Evolutionary conservation across 2,113 vertebrate genomes (phyloP), one percentile per base, ranked within the genome.

Genomic region (Podilymbus podiceps): DNA sequence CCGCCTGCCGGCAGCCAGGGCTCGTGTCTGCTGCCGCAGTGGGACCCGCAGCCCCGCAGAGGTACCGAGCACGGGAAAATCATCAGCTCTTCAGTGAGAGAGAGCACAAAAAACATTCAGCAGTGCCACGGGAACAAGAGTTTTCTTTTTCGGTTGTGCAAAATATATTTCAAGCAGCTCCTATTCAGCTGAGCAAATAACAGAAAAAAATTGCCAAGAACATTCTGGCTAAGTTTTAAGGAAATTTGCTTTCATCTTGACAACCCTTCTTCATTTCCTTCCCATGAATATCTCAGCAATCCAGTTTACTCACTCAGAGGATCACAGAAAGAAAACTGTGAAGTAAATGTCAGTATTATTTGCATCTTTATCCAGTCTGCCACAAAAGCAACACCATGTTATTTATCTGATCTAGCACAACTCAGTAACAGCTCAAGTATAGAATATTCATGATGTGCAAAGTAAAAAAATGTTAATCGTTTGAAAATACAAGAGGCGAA

Each of bases 311-410:
- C 94, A 96, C 94, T 95, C 90, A 69, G 88, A 96, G 82, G 92
- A 94, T 96, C 94, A 94, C 96, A 95, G 94, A 92, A 90, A 96
- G 94, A 95, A 95, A 97, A 97, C 95, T 95, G 92, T 95, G 96
- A 97, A 96, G 90, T 94, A 93, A 97, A 95, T 96, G 94, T 97
- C 96, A 96, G 90, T 96, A 93, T 96, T 97, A 96, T 96, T 96
- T 96, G 95, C 95, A 93, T 96, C 95, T 95, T 96, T 94, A 93
- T 97, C 96, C 95, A 97, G 91, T 90, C 95, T 94, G 94, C 92
- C 96, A 96, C 95, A 96, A 94, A 95, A 96, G 94, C 94, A 96
- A 92, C 95, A 96, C 93, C 94, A 92, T 88, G 95, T 95, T 96
- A 94, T 92, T 93, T 96, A 96, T 94, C 95, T 95, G 94, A 97